Conservation (phyloP, 2,797 vertebrate species). For the Corythornis leucogaster region DNA sequence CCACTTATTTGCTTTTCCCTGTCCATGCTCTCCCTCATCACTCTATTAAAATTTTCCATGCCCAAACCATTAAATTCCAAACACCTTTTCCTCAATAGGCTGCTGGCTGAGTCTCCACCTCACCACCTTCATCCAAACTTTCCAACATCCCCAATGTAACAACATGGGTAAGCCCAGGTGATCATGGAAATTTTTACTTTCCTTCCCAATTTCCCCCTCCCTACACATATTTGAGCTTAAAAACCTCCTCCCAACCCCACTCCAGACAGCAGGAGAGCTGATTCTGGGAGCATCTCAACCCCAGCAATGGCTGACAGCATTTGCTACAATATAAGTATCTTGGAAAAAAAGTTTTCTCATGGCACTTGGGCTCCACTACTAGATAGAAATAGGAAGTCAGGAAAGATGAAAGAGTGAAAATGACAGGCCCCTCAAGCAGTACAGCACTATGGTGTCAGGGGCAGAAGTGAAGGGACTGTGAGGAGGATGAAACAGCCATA, state of each 20-base stretch:
- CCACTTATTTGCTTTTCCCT: background rate
- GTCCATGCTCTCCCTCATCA: background rate
- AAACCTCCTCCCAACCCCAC: rapidly evolving
- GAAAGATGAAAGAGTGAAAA: background rate
- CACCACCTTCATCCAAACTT: background rate
- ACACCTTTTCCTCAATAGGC: background rate
- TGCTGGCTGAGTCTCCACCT: background rate
- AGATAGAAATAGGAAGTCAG: background rate
- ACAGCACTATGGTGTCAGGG: rapidly evolving
- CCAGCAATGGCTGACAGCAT: rapidly evolving
- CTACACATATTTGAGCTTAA: background rate
- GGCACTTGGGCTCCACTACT: background rate
- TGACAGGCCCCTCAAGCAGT: background rate
- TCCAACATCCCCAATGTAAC: background rate
- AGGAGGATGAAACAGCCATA: background rate
- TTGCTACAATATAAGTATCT: background rate
- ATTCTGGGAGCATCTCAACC: background rate
- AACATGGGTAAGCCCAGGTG: background rate
- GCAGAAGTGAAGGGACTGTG: background rate
- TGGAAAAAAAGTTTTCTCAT: background rate
- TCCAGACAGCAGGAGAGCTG: background rate
- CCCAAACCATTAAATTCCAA: background rate
- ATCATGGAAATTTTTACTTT: background rate
- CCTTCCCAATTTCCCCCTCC: background rate
- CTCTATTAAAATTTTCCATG: background rate